Evolutionary conservation across 2,113 vertebrate genomes (phyloP).

Genomic region (Pterophyllum scalare): DNA sequence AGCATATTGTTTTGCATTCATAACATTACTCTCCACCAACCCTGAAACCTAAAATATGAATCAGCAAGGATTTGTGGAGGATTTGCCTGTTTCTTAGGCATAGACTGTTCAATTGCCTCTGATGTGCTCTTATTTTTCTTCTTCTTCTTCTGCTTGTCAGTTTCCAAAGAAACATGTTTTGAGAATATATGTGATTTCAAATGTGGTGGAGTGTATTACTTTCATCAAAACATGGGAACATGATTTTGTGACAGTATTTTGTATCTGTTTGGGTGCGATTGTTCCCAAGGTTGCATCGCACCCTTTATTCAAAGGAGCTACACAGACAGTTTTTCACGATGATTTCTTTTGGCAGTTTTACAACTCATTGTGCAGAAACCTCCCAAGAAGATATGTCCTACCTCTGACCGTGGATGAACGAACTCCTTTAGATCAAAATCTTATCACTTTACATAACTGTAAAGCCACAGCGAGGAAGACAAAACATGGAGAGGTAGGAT

Average conservation of each 20-base stretch:
- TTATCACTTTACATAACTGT: conserved; percentile 80
- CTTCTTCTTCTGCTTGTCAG: neutral
- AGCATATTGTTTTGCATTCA: conserved; percentile 4
- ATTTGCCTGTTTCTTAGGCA: neutral
- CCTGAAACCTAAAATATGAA: neutral
- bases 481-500: conserved; percentile 81
- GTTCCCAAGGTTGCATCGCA: neutral
- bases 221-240: conserved; percentile 11
- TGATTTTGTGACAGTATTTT: conserved; percentile 1
- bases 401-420: conserved; percentile 82
- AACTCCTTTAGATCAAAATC: conserved; percentile 80
- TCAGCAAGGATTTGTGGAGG: neutral
- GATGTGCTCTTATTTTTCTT: neutral
- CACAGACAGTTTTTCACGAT: conserved; percentile 4
- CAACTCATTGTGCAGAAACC: conserved; percentile 78
- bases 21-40: neutral
- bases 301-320: conserved; percentile 15
- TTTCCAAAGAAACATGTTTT: conserved; percentile 13
- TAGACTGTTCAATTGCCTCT: neutral
- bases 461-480: conserved; percentile 84
- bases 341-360: conserved; percentile 81
- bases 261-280: conserved; percentile 13
- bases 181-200: conserved; percentile 16
- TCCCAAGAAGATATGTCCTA: conserved; percentile 90
- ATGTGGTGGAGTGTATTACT: neutral